phyloP scores from a whole-genome alignment of 1,140 invertebrate genomes.

The Dendroctonus valens region DNA sequence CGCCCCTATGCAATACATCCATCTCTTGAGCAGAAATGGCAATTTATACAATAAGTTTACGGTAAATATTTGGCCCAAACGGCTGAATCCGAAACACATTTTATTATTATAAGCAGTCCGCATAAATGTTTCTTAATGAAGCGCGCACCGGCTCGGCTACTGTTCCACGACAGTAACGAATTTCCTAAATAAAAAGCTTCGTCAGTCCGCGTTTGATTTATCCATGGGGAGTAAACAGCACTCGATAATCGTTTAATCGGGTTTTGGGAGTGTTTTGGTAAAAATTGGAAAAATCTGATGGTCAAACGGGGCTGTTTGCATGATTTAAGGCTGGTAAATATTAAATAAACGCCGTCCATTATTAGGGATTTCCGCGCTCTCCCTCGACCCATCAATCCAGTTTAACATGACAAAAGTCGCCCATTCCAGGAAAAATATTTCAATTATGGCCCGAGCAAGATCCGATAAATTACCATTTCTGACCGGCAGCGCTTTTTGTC shows the following conservation, averaged over 20 bases:
- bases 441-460: constrained; percentile 44
- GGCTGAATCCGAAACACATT: constrained; percentile 39
- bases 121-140: constrained; percentile 38
- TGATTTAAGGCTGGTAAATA: neutral
- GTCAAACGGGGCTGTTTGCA: no score
- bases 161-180: constrained; percentile 18
- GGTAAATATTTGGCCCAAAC: constrained; percentile 42
- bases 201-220: no score
- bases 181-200: constrained; percentile 28
- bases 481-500: constrained; percentile 43
- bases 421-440: constrained; percentile 46
- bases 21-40: constrained; percentile 20
- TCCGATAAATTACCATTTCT: constrained; percentile 46
- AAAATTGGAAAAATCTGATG: no score
- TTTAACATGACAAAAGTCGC: constrained; percentile 47
- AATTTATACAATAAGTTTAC: constrained; percentile 43
- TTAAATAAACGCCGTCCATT: constrained; percentile 14
- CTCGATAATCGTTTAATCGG: no score
- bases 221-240: no score
- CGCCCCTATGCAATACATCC: constrained; percentile 14
- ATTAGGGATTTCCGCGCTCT: neutral
- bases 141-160: constrained; percentile 22
- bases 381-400: constrained; percentile 43
- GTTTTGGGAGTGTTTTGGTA: no score
- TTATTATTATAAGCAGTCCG: constrained; percentile 35